phyloP scores from a whole-genome alignment of 2,797 vertebrate genomes.

The Spheniscus humboldti region DNA sequence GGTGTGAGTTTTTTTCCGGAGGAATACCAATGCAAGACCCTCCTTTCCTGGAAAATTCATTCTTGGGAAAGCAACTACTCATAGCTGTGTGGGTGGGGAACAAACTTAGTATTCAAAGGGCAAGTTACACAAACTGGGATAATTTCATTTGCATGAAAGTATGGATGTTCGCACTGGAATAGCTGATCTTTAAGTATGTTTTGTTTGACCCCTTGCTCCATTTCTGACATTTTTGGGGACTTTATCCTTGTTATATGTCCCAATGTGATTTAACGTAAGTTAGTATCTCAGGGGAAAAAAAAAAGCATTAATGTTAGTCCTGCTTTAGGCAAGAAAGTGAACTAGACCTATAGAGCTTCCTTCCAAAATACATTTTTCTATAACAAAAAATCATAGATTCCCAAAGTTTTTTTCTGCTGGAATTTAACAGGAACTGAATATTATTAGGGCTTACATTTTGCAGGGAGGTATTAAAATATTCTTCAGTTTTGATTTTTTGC shows the following conservation, averaged over 20 bases:
- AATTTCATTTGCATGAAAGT: background rate
- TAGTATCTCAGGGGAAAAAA: background rate
- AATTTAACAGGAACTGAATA: background rate
- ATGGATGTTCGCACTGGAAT: background rate
- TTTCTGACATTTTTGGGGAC: background rate
- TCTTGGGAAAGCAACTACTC: background rate
- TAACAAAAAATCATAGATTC: background rate
- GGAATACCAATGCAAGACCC: background rate
- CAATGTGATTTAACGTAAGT: background rate
- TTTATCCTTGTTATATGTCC: background rate
- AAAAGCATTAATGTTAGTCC: background rate
- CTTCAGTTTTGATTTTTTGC: background rate
- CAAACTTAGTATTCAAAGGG: background rate
- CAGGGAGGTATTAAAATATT: background rate
- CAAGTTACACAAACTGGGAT: background rate
- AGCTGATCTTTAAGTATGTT: background rate
- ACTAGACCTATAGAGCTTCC: background rate
- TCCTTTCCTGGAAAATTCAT: background rate
- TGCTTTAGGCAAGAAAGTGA: background rate
- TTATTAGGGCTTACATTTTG: background rate
- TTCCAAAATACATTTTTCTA: background rate
- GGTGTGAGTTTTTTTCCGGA: background rate
- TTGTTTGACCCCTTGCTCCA: background rate
- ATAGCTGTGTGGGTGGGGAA: background rate
- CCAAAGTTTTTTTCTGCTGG: background rate